Evolutionary conservation across 2,113 vertebrate genomes (phyloP).

Genomic region (Pteropus alecto): DNA sequence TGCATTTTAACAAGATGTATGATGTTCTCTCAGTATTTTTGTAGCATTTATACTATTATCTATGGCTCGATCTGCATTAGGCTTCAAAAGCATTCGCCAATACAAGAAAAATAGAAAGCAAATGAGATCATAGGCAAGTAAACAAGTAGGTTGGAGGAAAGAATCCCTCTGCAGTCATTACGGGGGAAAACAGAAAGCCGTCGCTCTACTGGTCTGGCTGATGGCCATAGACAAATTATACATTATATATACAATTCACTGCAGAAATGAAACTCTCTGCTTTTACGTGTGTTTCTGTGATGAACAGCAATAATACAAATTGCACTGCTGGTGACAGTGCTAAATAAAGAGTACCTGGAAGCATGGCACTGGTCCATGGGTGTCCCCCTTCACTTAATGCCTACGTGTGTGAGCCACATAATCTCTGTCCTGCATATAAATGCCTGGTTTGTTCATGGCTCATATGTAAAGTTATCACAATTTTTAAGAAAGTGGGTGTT

Average conservation of each 20-base stretch:
- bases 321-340: too few species aligned
- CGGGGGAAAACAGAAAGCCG: rapidly evolving
- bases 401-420: too few species aligned
- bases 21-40: background rate
- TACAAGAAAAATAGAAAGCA: background rate
- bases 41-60: background rate
- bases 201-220: background rate
- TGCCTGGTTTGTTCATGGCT: background rate
- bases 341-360: background rate
- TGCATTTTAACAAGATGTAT: background rate
- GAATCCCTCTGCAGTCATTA: background rate
- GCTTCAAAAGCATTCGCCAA: background rate
- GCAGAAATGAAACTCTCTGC: background rate
- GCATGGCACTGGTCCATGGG: background rate
- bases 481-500: background rate
- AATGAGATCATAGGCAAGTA: background rate
- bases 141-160: background rate
- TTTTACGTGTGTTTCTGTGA: background rate
- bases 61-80: background rate
- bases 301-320: background rate
- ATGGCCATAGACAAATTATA: background rate
- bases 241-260: background rate
- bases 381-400: background rate
- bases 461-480: background rate
- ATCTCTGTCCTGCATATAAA: background rate